phyloP scores from a whole-genome alignment of 2,113 vertebrate species.

The Plecturocebus donacophilus region DNA sequence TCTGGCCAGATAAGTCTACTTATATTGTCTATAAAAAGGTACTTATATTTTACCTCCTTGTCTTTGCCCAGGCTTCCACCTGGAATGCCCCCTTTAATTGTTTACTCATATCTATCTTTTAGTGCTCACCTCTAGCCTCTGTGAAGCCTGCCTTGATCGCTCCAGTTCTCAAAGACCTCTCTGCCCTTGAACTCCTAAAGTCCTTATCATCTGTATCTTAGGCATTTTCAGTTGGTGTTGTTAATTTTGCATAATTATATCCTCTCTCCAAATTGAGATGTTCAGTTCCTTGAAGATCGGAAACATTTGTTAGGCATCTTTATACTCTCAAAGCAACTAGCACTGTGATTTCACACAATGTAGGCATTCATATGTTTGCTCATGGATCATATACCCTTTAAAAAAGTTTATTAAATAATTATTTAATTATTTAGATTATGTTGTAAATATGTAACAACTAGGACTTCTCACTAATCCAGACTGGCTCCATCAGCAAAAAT shows the following conservation, averaged over 20 bases:
- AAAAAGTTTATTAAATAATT: not conserved
- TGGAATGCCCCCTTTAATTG: not conserved
- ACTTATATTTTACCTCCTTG: not conserved
- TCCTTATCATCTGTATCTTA: not conserved
- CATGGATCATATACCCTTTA: not conserved
- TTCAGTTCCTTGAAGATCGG: not conserved
- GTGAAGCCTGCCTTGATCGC: not conserved
- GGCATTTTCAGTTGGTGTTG: not conserved
- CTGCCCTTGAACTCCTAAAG: not conserved
- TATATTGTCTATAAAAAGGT: not conserved
- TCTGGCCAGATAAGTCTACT: not conserved
- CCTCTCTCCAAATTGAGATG: not conserved
- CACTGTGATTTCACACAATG: not conserved
- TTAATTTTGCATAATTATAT: not conserved
- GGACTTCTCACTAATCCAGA: not conserved
- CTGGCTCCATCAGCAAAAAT: not conserved
- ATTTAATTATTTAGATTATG: too few species aligned
- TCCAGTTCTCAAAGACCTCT: not conserved
- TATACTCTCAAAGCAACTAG: not conserved
- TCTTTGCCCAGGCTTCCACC: not conserved
- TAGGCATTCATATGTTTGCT: not conserved
- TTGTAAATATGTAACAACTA: not conserved
- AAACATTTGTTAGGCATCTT: not conserved
- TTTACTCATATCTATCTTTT: not conserved
- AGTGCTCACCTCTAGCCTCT: not conserved